A percentile compares a stretch with the other conserved stretches of the same genome.
These are phyloP conservation scores for Lacanobia oleracea DNA, from an alignment of 2,888 invertebrate genomes.

Conservation along the genomic window DNA sequence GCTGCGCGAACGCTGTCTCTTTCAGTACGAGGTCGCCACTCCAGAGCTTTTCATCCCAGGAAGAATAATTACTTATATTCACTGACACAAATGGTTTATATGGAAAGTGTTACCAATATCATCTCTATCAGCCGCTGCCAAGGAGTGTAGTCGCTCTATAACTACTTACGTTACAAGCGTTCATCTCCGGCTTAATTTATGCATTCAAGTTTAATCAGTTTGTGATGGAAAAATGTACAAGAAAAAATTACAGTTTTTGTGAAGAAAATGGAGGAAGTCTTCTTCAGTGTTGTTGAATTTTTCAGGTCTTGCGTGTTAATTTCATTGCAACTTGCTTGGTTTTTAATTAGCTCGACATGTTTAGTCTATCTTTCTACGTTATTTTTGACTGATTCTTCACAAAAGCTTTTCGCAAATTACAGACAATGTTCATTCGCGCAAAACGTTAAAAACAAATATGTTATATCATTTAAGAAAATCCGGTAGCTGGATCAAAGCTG, in stretches of 20 bases:
- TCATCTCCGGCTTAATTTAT: constrained; percentile 35
- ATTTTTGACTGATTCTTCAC: not conserved
- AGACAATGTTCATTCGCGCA: too few relatives aligned
- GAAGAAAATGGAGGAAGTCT: not conserved
- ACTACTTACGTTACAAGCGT: constrained; percentile 10
- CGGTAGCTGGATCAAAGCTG: too few relatives aligned
- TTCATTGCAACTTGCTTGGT: not conserved
- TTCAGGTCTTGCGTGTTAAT: not conserved
- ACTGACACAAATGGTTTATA: too few relatives aligned
- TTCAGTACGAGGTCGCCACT: too few relatives aligned
- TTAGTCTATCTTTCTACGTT: not conserved
- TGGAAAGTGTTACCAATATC: too few relatives aligned
- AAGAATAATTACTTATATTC: too few relatives aligned
- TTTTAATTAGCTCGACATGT: not conserved
- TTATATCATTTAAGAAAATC: too few relatives aligned
- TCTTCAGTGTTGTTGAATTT: not conserved
- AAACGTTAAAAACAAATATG: too few relatives aligned
- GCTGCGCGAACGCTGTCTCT: too few relatives aligned
- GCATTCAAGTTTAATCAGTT: constrained; percentile 41
- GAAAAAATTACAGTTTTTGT: not conserved
- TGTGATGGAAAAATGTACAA: constrained; percentile 13
- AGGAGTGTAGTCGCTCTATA: not conserved
- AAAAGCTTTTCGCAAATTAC: too few relatives aligned
- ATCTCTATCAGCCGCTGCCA: not conserved
- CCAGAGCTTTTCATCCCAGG: too few relatives aligned